Conservation (phyloP, 2,888 invertebrate species). For the Eupelmus urozonus region DNA sequence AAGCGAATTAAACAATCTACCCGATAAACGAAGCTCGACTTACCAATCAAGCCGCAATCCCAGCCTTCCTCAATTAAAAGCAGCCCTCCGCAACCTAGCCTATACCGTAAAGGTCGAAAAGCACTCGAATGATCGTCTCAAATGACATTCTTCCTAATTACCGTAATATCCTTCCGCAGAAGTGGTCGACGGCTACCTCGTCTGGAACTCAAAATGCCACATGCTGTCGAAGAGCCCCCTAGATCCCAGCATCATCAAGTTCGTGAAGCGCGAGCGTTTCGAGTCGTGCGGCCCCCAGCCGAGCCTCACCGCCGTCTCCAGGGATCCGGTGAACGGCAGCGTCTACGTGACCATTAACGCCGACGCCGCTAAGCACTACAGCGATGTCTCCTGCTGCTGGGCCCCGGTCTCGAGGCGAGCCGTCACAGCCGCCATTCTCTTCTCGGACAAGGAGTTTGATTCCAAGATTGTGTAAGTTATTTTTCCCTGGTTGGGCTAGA, state of each 20-base stretch:
- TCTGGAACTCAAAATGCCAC: constrained; percentile 82
- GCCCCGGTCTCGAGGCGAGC: constrained; percentile 80
- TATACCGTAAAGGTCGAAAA: no score
- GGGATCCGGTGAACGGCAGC: constrained; percentile 68
- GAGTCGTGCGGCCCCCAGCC: constrained; percentile 78
- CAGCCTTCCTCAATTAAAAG: no score
- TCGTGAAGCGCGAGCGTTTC: constrained; percentile 79
- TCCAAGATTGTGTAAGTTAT: constrained; percentile 70
- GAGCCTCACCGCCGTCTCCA: constrained; percentile 65
- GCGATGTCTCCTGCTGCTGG: constrained; percentile 82
- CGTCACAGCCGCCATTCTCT: constrained; percentile 69
- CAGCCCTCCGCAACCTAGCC: no score
- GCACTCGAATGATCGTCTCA: no score
- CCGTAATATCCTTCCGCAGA: no score
- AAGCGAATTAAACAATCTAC: no score
- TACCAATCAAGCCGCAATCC: no score
- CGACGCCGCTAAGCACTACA: constrained; percentile 74
- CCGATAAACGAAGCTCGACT: no score
- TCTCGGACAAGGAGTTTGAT: constrained; percentile 68
- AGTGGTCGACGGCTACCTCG: constrained; percentile 76
- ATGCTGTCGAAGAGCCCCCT: constrained; percentile 79
- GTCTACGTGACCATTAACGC: constrained; percentile 65
- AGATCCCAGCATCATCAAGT: constrained; percentile 80
- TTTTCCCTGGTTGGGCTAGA: no score
- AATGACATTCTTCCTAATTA: no score